These are phyloP conservation scores for Dermatemys mawii DNA, from an alignment of 2,113 vertebrate genomes.

Conservation along the genomic window DNA sequence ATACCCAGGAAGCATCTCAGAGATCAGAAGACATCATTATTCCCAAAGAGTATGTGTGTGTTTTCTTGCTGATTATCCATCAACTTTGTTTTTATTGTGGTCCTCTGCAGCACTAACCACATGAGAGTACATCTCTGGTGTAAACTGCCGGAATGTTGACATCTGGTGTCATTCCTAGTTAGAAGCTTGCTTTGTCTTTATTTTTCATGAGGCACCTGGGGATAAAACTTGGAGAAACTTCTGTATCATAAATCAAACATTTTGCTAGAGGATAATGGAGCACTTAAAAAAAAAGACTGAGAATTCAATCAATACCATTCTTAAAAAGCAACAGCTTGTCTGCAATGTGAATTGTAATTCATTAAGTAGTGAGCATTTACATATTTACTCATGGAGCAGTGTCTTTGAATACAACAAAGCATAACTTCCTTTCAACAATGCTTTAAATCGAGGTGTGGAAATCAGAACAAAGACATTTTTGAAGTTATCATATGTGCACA, in stretches of 20 bases:
- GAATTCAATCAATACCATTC: constrained; percentile 16
- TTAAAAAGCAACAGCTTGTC: constrained; percentile 32
- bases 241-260: constrained; percentile 63
- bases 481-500: not conserved
- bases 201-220: constrained; percentile 47
- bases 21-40: not conserved
- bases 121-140: not conserved
- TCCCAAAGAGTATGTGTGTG: not conserved
- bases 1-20: not conserved
- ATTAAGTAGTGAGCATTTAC: constrained; percentile 26
- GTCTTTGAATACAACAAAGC: constrained; percentile 12
- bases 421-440: not conserved
- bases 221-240: constrained; percentile 50
- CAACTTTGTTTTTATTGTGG: constrained; percentile 7
- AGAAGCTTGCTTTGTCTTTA: constrained; percentile 50
- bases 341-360: constrained; percentile 24
- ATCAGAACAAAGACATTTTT: not conserved
- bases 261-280: constrained; percentile 42
- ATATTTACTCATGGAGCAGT: not conserved
- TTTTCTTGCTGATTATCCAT: not conserved
- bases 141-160: constrained; percentile 45
- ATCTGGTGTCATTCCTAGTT: constrained; percentile 45
- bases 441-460: constrained; percentile 7
- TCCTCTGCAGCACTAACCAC: not conserved
- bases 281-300: not conserved